These are phyloP conservation scores for Octodon degus DNA, from an alignment of 2,113 vertebrate species.

Conservation along the genomic window DNA sequence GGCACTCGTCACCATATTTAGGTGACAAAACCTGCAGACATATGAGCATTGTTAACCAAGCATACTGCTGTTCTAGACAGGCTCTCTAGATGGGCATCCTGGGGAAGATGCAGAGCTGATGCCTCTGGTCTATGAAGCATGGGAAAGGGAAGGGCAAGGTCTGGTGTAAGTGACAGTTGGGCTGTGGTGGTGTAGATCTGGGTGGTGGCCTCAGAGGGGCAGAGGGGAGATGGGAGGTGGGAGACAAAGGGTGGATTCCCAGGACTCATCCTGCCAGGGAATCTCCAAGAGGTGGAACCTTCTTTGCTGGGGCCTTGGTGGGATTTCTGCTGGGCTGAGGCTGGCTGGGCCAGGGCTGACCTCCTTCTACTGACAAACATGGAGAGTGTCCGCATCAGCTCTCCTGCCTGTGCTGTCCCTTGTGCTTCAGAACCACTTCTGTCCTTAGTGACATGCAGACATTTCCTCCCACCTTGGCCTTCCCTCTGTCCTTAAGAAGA, in stretches of 20 bases:
- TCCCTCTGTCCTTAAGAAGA: neutral
- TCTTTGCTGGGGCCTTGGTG: neutral
- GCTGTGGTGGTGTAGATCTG: neutral
- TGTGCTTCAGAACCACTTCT: neutral
- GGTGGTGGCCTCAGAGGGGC: too few species aligned
- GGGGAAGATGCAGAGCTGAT: neutral
- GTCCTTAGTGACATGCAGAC: too few species aligned
- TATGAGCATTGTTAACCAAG: neutral
- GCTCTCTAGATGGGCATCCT: neutral
- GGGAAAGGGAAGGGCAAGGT: rapidly evolving
- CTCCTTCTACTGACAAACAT: neutral
- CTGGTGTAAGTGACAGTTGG: too few species aligned
- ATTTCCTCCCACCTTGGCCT: too few species aligned
- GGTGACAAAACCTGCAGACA: neutral
- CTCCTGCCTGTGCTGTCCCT: neutral
- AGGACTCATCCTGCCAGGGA: neutral
- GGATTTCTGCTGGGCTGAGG: neutral
- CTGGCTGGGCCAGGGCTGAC: neutral
- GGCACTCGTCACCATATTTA: neutral
- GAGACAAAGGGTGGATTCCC: neutral
- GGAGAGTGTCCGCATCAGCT: neutral
- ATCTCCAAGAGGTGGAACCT: neutral
- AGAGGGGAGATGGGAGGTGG: neutral
- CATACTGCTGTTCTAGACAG: neutral
- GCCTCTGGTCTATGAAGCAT: neutral